Percentiles rank a stretch among this genome's conserved stretches.
Evolutionary conservation across 2,113 vertebrate species (phyloP).

Genomic region (Ramphastos sulfuratus): DNA sequence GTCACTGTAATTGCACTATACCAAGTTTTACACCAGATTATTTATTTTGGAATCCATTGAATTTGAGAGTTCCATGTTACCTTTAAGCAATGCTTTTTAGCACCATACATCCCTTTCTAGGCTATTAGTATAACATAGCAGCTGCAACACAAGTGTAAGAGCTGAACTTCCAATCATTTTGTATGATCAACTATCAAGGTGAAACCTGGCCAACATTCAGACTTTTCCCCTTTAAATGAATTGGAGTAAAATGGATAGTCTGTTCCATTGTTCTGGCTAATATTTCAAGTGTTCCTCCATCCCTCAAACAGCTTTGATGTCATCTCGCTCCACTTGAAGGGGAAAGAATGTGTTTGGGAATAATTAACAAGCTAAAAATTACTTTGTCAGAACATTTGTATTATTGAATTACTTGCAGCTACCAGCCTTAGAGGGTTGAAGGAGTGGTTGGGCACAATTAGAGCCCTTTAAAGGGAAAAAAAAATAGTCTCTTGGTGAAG

Average conservation of each 20-base stretch:
- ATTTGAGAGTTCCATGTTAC: not conserved
- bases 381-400: slow-evolving; percentile 62
- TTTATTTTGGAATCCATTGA: not conserved
- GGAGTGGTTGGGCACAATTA: not conserved
- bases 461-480: slow-evolving; percentile 43
- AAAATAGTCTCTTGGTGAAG: not conserved
- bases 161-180: not conserved
- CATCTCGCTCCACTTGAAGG: slow-evolving; percentile 61
- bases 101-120: not conserved
- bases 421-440: slow-evolving; percentile 44
- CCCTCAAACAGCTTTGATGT: slow-evolving; percentile 64
- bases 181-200: not conserved
- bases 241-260: slow-evolving; percentile 16
- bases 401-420: slow-evolving; percentile 64
- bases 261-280: slow-evolving; percentile 60
- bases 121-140: not conserved
- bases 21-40: not conserved
- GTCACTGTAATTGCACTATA: not conserved
- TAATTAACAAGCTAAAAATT: slow-evolving; percentile 70
- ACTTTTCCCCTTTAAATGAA: slow-evolving; percentile 36
- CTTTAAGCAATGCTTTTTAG: not conserved
- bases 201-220: not conserved
- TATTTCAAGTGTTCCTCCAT: slow-evolving; percentile 53
- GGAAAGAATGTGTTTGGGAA: slow-evolving; percentile 67
- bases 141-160: not conserved